phyloP scores from a whole-genome alignment of 2,113 vertebrate species.

The Hemichromis elongatus region DNA sequence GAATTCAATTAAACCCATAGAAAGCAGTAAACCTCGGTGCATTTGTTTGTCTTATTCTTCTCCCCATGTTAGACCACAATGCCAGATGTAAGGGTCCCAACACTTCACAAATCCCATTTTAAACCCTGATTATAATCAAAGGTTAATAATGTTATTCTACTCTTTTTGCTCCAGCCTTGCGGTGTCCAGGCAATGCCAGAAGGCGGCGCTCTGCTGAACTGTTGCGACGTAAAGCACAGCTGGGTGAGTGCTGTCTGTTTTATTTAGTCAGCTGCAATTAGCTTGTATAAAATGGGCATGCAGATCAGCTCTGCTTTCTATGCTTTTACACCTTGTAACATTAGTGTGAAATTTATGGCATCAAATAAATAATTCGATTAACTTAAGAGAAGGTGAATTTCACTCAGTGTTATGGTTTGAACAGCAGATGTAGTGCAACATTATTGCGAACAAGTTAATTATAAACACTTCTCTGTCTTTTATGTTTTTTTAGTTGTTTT shows the following conservation, averaged over 20 bases:
- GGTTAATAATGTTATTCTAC: background rate
- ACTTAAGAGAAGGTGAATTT: background rate
- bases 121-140: background rate
- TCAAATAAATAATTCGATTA: background rate
- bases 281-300: accelerated
- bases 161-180: slow-evolving; percentile 6
- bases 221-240: slow-evolving; percentile 42
- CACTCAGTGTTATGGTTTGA: background rate
- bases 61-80: background rate
- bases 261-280: background rate
- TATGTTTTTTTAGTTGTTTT: too few species aligned
- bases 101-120: background rate
- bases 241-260: slow-evolving; percentile 51
- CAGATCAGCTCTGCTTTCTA: background rate
- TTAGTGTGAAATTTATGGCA: background rate
- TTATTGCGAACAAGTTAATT: background rate
- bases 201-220: slow-evolving; percentile 64
- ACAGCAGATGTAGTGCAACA: background rate
- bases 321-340: background rate
- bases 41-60: background rate
- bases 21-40: background rate
- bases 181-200: slow-evolving; percentile 52
- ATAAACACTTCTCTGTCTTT: background rate
- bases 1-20: background rate
- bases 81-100: background rate